Conservation (phyloP, 92 coral and sea anemone genomes). For the Heliopora coerulea region DNA sequence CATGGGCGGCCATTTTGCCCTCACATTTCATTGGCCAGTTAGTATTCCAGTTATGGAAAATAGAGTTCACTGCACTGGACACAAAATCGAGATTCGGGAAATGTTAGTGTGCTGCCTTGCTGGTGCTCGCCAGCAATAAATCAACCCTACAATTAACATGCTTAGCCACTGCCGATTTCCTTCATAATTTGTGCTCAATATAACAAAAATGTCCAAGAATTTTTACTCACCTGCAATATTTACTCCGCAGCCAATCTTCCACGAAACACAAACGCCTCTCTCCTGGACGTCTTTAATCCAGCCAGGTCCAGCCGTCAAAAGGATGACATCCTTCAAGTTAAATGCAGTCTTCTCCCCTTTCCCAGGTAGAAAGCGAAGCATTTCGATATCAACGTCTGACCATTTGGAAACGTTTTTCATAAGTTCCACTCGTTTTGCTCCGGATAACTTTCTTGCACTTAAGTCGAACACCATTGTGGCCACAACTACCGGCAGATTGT, state of each 20-base stretch:
- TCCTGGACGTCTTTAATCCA: constrained; percentile 75
- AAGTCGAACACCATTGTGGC: constrained; percentile 94
- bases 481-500: constrained; percentile 71
- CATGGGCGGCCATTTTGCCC: too few relatives aligned
- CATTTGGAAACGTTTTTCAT: constrained; percentile 73
- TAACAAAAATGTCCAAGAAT: too few relatives aligned
- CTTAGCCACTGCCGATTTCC: too few relatives aligned
- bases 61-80: too few relatives aligned
- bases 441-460: constrained; percentile 69
- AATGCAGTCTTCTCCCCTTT: constrained; percentile 94
- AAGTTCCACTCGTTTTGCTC: constrained; percentile 63
- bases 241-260: constrained; percentile 95
- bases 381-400: constrained; percentile 57
- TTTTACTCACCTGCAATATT: constrained; percentile 70
- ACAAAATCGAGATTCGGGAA: too few relatives aligned
- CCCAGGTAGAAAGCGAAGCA: constrained; percentile 78
- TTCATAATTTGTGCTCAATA: too few relatives aligned
- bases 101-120: too few relatives aligned
- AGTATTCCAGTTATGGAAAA: too few relatives aligned
- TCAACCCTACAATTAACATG: too few relatives aligned
- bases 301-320: constrained; percentile 98
- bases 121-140: too few relatives aligned
- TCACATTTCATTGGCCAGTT: too few relatives aligned
- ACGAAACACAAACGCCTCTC: constrained; percentile 85
- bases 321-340: constrained; percentile 78